Evolutionary conservation across 2,888 invertebrate genomes (phyloP).

Genomic region (Saturnia pavonia): DNA sequence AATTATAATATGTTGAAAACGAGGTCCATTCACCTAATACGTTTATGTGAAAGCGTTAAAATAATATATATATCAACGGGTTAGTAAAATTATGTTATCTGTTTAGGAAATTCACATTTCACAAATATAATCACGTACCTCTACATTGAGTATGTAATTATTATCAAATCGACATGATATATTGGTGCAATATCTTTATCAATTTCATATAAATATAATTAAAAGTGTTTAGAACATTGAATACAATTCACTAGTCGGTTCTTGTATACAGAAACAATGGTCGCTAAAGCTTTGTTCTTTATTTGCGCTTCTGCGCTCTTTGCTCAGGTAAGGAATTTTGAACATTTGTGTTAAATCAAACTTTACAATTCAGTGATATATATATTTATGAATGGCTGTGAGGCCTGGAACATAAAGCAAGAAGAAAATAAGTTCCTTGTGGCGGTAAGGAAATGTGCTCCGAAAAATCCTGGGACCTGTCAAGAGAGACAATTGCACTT

Average conservation of each 20-base stretch:
- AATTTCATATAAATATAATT: background rate
- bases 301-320: slow-evolving; percentile 13
- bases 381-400: too few species aligned
- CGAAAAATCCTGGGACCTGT: too few species aligned
- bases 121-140: background rate
- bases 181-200: background rate
- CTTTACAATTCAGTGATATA: too few species aligned
- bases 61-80: slow-evolving; percentile 8
- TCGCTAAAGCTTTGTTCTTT: slow-evolving; percentile 16
- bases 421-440: too few species aligned
- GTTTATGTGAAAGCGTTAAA: background rate
- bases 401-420: too few species aligned
- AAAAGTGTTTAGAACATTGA: background rate
- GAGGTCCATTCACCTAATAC: background rate
- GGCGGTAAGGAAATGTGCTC: too few species aligned
- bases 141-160: background rate
- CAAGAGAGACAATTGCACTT: too few species aligned
- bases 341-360: background rate
- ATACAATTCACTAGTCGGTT: background rate
- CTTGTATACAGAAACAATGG: slow-evolving; percentile 22
- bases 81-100: slow-evolving; percentile 3
- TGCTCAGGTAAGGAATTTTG: slow-evolving; percentile 9
- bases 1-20: background rate
- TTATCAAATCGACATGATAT: background rate
- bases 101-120: background rate